A percentile compares a stretch with the other conserved stretches of the same genome.
Evolutionary conservation across 2,797 vertebrate genomes (phyloP).

Genomic region (Calcarius lapponicus): DNA sequence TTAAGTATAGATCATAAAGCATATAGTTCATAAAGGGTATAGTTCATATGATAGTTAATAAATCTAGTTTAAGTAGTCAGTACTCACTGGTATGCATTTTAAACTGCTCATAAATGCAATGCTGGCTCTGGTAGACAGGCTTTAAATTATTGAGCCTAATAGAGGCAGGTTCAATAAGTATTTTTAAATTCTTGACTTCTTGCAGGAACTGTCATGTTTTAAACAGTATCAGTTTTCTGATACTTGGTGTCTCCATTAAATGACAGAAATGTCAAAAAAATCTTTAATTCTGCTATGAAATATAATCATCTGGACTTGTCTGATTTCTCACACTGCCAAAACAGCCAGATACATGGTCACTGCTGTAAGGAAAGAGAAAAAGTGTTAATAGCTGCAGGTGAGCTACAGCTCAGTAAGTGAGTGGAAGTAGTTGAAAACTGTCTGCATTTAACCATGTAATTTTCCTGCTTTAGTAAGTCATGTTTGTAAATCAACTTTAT

Average conservation of each 20-base stretch:
- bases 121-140: neutral
- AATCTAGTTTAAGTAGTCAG: neutral
- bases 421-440: neutral
- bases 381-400: neutral
- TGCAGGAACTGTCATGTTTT: neutral
- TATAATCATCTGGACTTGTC: neutral
- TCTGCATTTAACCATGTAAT: neutral
- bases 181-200: neutral
- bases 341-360: neutral
- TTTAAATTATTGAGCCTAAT: neutral
- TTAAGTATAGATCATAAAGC: neutral
- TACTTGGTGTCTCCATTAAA: neutral
- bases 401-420: neutral
- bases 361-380: neutral
- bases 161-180: neutral
- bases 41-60: neutral
- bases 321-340: fast-evolving
- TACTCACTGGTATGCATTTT: neutral
- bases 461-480: neutral
- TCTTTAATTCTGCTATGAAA: neutral
- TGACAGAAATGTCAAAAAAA: neutral
- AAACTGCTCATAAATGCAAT: neutral
- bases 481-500: neutral
- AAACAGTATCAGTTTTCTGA: neutral
- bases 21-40: neutral